Conservation (phyloP, 2,113 vertebrate species). For the Myotis lucifugus region DNA sequence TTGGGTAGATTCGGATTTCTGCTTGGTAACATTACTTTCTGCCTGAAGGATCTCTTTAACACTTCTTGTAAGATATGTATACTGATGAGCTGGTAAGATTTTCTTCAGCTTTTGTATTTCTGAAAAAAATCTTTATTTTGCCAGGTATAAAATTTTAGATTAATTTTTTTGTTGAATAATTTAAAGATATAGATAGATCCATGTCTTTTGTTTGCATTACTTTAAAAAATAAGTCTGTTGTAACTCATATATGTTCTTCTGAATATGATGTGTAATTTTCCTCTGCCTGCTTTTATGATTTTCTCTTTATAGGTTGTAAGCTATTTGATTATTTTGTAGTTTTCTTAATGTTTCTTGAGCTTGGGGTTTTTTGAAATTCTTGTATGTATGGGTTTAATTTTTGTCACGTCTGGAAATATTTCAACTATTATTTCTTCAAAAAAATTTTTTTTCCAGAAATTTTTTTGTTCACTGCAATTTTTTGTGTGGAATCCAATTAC, state of each 20-base stretch:
- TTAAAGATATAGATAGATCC: background rate
- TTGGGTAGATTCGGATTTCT: slow-evolving; percentile 28
- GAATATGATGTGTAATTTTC: slow-evolving; percentile 16
- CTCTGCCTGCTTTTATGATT: slow-evolving; percentile 21
- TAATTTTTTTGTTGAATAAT: background rate
- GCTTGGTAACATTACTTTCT: background rate
- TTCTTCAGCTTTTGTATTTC: background rate
- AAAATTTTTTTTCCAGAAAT: background rate
- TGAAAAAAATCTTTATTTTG: slow-evolving; percentile 50
- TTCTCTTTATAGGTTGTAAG: background rate
- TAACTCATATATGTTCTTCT: slow-evolving; percentile 1
- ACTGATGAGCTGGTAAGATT: background rate
- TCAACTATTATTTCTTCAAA: background rate
- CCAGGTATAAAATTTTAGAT: background rate
- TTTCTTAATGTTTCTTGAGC: slow-evolving; percentile 30
- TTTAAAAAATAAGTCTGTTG: background rate
- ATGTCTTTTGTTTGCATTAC: slow-evolving; percentile 20
- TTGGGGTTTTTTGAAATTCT: background rate
- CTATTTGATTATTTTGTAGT: background rate
- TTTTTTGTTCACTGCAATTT: background rate
- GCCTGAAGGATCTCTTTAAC: background rate
- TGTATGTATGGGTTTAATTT: background rate
- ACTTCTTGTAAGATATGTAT: slow-evolving; percentile 15
- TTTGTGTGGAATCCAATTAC: background rate
- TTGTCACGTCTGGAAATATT: background rate